Base-by-base conservation (phyloP, 2,797 vertebrate species). In the Nannoperca obscura region DNA sequence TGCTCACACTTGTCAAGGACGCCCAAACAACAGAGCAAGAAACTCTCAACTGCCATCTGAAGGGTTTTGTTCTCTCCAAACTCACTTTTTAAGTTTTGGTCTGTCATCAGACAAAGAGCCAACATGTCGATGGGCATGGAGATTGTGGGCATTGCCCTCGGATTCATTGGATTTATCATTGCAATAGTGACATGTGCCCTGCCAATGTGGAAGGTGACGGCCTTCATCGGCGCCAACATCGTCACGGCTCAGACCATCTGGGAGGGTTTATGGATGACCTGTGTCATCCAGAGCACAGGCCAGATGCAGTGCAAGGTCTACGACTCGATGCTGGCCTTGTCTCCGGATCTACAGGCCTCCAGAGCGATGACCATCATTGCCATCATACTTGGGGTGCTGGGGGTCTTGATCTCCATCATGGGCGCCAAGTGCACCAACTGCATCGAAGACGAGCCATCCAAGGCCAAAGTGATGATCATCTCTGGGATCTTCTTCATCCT, bases 371-470 rank as follows among this genome's bases (percentile, higher is more conserved):
- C 89, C 5, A 88, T 99, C 71, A 90, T 98, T 32, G 66, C 97
- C 91, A 96, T 99, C 71, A 92, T 99, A 34, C 86, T 99, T 7
- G 96, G 94, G 0, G 71, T 96, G 17, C 79, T 99, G 2, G 97
- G 94, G 2, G 80, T 97, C 53, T 17, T 99, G 81, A 94, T 98
- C 82, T 96, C 97, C 82, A 94, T 98, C 1, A 94, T 97, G 50
- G 98, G 98, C 0, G 98, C 97, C 65, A 97, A 98, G 91, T 99
- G 98, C 88, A 99, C 98, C 84, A 97, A 96, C 92, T 99, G 98
- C 81, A 95, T 99, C 2, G 97, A 98, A 63, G 97, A 98, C 0
- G 97, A 98, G 71, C 80, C 91, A 0, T 76, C 95, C 73, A 99
- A 99, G 68, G 95, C 97, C 82, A 98, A 97, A 91, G 96, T 99